Conservation (phyloP, 2,113 vertebrate species). For the Barnardius zonarius region DNA sequence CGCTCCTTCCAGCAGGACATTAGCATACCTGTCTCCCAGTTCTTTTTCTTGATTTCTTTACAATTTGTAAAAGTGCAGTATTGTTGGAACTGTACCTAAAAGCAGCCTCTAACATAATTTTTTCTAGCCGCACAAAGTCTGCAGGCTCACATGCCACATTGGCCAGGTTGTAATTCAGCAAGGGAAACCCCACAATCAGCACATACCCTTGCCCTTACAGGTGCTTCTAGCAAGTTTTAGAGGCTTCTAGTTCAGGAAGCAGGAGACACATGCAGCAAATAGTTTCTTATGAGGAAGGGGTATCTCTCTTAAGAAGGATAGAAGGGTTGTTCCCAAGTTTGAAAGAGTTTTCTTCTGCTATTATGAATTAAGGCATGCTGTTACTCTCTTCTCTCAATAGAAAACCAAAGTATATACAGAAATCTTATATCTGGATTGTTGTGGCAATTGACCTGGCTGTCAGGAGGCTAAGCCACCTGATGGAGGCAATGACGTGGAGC, state of each 20-base stretch:
- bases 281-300: background rate
- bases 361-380: background rate
- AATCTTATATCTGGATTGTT: background rate
- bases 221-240: background rate
- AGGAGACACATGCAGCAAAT: background rate
- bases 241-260: background rate
- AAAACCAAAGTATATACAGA: background rate
- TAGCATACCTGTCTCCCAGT: background rate
- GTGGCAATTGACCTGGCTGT: background rate
- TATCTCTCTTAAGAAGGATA: background rate
- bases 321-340: background rate
- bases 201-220: accelerated
- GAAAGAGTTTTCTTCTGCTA: background rate
- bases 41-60: background rate
- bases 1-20: background rate
- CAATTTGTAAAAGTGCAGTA: background rate
- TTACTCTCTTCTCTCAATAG: background rate
- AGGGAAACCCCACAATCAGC: accelerated
- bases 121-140: background rate
- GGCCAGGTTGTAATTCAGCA: background rate
- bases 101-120: background rate
- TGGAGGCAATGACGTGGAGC: background rate
- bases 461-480: background rate
- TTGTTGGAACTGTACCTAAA: background rate
- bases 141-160: background rate